Evolutionary conservation across 2,113 vertebrate species (phyloP).

Genomic region (Ctenodactylus gundi): DNA sequence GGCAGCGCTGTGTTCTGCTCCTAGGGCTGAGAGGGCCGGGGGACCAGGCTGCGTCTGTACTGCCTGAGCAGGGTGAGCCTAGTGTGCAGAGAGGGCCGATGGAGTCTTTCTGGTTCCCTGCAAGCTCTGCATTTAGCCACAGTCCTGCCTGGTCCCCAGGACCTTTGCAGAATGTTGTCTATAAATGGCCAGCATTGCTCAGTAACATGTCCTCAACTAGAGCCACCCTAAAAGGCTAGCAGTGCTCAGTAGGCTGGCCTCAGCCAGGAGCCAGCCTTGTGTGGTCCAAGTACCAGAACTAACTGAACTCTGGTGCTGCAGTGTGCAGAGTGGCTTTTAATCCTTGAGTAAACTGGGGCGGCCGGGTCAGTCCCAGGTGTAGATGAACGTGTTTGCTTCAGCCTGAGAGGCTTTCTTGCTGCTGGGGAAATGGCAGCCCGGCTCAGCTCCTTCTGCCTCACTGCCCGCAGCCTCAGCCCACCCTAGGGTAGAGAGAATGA

Average conservation of each 20-base stretch:
- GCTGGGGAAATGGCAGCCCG: background rate
- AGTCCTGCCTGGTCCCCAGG: background rate
- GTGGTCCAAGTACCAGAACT: background rate
- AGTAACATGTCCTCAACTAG: accelerated
- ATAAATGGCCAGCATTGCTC: accelerated
- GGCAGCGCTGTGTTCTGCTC: background rate
- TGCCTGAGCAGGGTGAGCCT: background rate
- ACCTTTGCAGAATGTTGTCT: too few species aligned
- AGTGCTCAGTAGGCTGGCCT: accelerated
- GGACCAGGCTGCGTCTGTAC: background rate
- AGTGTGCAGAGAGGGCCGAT: accelerated
- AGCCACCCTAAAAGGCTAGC: background rate
- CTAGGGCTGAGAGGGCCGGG: background rate
- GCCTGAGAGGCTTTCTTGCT: background rate
- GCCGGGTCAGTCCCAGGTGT: too few species aligned
- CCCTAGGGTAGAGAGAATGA: background rate
- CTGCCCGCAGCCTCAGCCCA: background rate
- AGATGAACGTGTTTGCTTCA: accelerated
- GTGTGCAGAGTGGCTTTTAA: background rate
- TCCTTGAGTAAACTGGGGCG: accelerated
- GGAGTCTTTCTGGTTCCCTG: accelerated
- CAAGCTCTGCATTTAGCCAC: background rate
- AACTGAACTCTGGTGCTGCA: accelerated
- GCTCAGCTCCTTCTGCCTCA: too few species aligned
- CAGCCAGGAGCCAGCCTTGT: accelerated